These are phyloP conservation scores for Neocrepidodera transversa DNA, from an alignment of 2,888 invertebrate genomes.

Conservation along the genomic window DNA sequence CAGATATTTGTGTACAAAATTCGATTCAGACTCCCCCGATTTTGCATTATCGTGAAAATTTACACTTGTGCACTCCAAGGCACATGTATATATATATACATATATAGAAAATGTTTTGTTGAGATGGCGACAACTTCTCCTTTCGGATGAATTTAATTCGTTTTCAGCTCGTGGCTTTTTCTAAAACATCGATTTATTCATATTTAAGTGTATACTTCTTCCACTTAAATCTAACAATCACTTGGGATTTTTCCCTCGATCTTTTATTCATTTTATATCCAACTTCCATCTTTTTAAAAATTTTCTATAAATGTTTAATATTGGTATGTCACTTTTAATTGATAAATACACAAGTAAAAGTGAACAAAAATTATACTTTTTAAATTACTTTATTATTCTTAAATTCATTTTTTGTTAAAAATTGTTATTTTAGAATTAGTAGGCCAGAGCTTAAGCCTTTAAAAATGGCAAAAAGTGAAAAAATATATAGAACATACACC, in stretches of 20 bases:
- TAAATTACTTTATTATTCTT: no score
- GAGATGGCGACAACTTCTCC: conserved; percentile 36
- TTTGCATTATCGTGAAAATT: conserved; percentile 62
- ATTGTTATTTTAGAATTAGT: no score
- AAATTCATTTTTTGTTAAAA: no score
- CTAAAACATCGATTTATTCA: conserved; percentile 40
- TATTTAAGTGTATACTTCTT: conserved; percentile 36
- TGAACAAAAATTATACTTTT: no score
- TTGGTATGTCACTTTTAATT: no score
- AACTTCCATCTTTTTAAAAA: not conserved
- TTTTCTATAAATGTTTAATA: no score
- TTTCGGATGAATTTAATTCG: conserved; percentile 58
- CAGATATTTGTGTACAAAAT: conserved; percentile 60
- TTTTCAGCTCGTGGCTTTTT: conserved; percentile 46
- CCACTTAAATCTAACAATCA: conserved; percentile 22
- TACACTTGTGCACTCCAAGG: conserved; percentile 62
- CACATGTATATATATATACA: conserved; percentile 47
- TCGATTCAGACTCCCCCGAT: conserved; percentile 60
- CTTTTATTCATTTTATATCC: conserved; percentile 11
- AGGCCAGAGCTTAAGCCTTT: no score
- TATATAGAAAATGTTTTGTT: conserved; percentile 48
- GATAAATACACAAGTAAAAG: no score
- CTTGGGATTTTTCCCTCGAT: conserved; percentile 23
- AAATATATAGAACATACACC: no score
- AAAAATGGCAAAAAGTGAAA: no score